Evolutionary conservation across 2,888 invertebrate species (phyloP).

Genomic region (Mesorhabditis belari): DNA sequence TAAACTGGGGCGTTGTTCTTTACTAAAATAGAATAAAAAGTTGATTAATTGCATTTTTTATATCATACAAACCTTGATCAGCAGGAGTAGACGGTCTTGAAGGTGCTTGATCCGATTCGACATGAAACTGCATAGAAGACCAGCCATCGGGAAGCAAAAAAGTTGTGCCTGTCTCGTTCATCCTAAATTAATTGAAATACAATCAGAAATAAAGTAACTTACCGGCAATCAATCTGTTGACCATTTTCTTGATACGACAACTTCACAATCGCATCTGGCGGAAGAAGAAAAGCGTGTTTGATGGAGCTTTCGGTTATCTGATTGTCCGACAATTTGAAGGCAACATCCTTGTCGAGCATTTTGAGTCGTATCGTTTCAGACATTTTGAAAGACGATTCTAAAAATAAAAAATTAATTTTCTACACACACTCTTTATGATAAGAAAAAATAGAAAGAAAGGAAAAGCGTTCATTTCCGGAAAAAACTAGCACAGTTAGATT

Average conservation of each 20-base stretch:
- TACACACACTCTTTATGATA: not conserved
- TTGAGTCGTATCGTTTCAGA: slow-evolving; percentile 6
- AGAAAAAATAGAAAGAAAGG: not conserved
- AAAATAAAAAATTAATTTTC: not conserved
- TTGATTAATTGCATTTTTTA: not conserved
- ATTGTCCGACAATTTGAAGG: slow-evolving; percentile 3
- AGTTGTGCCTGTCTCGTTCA: no score
- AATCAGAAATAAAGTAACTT: slow-evolving; percentile 11
- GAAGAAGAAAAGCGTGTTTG: slow-evolving; percentile 9
- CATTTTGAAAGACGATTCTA: slow-evolving; percentile 5
- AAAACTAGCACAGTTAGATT: no score
- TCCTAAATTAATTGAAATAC: no score
- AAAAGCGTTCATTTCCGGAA: no score
- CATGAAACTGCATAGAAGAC: not conserved
- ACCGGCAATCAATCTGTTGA: slow-evolving; percentile 8
- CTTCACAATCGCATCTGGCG: slow-evolving; percentile 8
- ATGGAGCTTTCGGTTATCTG: slow-evolving; percentile 7
- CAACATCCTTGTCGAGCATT: slow-evolving; percentile 2
- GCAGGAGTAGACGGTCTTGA: not conserved
- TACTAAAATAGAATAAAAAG: slow-evolving; percentile 4
- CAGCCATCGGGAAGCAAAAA: not conserved
- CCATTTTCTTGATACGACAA: slow-evolving; percentile 13
- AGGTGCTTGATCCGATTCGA: not conserved
- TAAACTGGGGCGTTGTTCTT: slow-evolving; percentile 1
- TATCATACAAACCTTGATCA: not conserved